Evolutionary conservation across 2,113 vertebrate genomes (phyloP), one percentile per base, ranked within the genome.

Genomic region (Petrocephalus microphthalmus): DNA sequence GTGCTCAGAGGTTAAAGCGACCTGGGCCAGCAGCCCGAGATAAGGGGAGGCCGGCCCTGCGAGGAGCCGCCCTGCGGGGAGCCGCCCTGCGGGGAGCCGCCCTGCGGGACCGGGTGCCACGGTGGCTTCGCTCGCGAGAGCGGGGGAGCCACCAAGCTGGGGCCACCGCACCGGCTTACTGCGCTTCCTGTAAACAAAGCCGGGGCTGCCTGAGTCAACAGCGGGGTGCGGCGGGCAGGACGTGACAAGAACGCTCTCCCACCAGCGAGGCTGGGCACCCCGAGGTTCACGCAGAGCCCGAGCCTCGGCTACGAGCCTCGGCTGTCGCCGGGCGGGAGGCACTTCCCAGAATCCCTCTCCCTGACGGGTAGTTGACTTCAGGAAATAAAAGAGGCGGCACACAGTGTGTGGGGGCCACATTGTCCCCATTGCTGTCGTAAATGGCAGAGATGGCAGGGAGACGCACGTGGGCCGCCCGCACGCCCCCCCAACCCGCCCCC

Each of bases 161-260:
- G 13, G 7, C 49, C 52, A n/a, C 7, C 49, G 1, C 49, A 85
- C 84, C 25, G 49, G 29, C 15, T 33, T 0, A 56, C 15, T 25
- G n/a, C 52, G 33, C 51, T n/a, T 60, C 52, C 71, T 49, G 53
- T 57, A n/a, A 74, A 78, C 67, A 78, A 71, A 87, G 60, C 57
- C 15, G 78, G 88, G 90, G 91, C 87, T 67, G 53, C 89, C 54
- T 29, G 22, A n/a, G 82, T 71, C 17, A 52, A 87, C 5, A 54
- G 47, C 17, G 17, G 60, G 19, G 25, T 85, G 87, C 42, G 25
- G 88, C 67, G 17, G 67, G 71, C 87, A 82, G 56, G 86, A 87
- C 22, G 45, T 71, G 22, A 87, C 86, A 53, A 4, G 17, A 56
- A 45, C 20, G 56, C 56, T 64, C 33, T n/a, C 64, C 42, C 20